Percentiles rank a stretch among this genome's conserved stretches.
Conservation (phyloP, 2,113 vertebrate species). For the Brachyistius frenatus region DNA sequence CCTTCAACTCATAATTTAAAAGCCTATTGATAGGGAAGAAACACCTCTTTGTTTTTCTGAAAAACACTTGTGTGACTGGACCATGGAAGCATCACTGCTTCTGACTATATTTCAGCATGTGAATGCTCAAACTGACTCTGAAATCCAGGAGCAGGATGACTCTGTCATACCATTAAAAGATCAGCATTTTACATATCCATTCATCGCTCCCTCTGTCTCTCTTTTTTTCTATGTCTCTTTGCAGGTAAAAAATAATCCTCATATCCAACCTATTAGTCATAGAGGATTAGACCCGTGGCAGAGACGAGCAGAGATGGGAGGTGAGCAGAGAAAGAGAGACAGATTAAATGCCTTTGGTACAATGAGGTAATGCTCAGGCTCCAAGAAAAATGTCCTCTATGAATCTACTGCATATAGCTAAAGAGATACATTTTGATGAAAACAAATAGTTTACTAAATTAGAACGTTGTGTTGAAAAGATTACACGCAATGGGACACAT, state of each 20-base stretch:
- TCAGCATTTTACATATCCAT: constrained; percentile 51
- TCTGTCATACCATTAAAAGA: constrained; percentile 52
- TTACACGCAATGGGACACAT: too few species aligned
- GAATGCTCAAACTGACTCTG: constrained; percentile 11
- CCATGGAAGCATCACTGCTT: constrained; percentile 8
- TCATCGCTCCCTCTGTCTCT: constrained; percentile 46
- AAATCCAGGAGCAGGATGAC: constrained; percentile 8
- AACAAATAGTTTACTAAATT: constrained; percentile 4
- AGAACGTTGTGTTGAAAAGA: neutral
- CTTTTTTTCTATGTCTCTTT: constrained; percentile 57
- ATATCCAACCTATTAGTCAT: constrained; percentile 73
- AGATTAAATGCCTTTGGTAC: constrained; percentile 62
- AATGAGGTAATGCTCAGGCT: constrained; percentile 54
- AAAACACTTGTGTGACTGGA: neutral
- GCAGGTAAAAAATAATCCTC: constrained; percentile 75
- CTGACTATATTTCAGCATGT: constrained; percentile 15
- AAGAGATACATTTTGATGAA: constrained; percentile 16
- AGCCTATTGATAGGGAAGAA: neutral
- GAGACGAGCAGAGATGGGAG: constrained; percentile 58
- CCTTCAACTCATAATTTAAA: neutral
- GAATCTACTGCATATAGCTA: constrained; percentile 6
- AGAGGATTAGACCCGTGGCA: constrained; percentile 73
- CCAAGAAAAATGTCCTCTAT: constrained; percentile 19
- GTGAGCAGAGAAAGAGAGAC: constrained; percentile 55
- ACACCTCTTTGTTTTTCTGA: neutral